Evolutionary conservation across 2,797 vertebrate species (phyloP), one percentile per base, ranked within the genome.

Genomic region (Orientallactaga sibirica): DNA sequence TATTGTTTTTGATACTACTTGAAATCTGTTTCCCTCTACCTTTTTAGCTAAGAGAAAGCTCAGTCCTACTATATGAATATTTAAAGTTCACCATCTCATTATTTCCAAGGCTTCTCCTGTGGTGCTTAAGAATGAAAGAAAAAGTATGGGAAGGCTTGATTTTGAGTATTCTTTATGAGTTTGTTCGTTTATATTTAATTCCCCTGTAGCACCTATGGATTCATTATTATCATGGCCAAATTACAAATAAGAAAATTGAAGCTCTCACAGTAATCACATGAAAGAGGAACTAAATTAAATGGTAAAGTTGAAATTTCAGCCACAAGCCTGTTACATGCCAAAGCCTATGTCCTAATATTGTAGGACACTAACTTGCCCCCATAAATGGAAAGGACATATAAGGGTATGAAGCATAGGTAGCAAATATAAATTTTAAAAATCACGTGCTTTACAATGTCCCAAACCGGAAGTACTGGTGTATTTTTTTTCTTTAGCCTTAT

Each of bases 181-280:
- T 62, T 11, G 18, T 82, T 80, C 61, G 6, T 89, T 86, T 66
- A 91, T 71, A 93, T 84, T 80, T 90, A 80, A 90, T 77, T 88
- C 70, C 86, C 52, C 85, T 4, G 12, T 66, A 77, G 75, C 6
- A 78, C 48, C 64, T 81, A 20, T 90, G 24, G 66, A 14, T 94
- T 48, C 87, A 55, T 74, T 90, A 75, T 75, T 81, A 88, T 52
- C 76, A 84, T 64, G 27, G 67, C 7, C 29, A 92, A 92, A 87
- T 41, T 85, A 92, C 43, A 94, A 94, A 78, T 29, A 27, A 80
- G 20, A n/a, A 81, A 94, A 95, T 80, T 41, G 90, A 92, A 82
- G 27, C 37, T 90, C n/a, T 37, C 41, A 70, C 4, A 73, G 55
- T 64, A 84, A 10, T 88, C 88, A 93, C 62, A 62, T 82, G 4